Percentiles rank a stretch among this genome's conserved stretches.
Conservation (phyloP, 2,888 invertebrate genomes). For the Pristionchus arcanus region DNA sequence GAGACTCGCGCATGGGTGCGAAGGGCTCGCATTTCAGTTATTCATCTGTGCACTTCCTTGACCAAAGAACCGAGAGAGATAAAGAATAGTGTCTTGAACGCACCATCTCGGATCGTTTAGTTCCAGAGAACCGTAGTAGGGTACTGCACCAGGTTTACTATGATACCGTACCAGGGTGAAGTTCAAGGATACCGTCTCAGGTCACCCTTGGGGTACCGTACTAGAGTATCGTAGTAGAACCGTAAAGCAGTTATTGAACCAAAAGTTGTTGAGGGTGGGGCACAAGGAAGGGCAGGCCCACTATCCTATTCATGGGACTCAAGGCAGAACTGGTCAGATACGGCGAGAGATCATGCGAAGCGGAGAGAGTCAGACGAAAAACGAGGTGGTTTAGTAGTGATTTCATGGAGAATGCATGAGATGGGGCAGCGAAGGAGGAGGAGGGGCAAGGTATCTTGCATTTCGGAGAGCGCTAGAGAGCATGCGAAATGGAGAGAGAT, state of each 20-base stretch:
- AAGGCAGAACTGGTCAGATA: background rate
- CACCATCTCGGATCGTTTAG: background rate
- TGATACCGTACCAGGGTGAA: too few species aligned
- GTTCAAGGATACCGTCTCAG: too few species aligned
- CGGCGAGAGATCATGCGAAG: background rate
- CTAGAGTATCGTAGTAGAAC: too few species aligned
- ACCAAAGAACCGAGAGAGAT: background rate
- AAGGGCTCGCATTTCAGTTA: background rate
- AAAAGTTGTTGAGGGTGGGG: background rate
- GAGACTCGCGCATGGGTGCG: background rate
- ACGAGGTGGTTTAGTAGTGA: conserved; percentile 31
- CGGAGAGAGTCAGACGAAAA: background rate
- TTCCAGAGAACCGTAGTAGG: background rate
- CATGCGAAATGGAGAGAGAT: background rate
- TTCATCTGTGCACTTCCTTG: background rate
- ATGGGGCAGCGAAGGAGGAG: background rate
- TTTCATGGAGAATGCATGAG: conserved; percentile 40
- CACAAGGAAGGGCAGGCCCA: background rate
- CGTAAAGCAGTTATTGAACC: background rate
- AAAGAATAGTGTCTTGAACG: background rate
- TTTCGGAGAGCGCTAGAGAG: background rate
- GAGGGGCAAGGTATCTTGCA: background rate
- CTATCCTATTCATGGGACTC: background rate
- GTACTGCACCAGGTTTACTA: too few species aligned
- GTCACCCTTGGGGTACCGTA: too few species aligned